Conservation (phyloP, 2,888 invertebrate genomes). For the Ormyrus pomaceus region DNA sequence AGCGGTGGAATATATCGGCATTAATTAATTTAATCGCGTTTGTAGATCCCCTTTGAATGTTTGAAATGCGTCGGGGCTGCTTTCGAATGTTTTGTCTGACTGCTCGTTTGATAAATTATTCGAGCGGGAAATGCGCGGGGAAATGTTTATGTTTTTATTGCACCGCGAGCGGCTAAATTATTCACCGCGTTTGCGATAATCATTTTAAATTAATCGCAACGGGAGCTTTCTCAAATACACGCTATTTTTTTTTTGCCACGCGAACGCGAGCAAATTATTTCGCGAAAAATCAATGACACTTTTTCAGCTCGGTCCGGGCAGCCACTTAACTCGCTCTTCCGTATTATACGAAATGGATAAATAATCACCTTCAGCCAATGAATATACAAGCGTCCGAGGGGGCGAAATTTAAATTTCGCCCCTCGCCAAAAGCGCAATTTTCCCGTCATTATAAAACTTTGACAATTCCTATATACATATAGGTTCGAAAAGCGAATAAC, state of each 20-base stretch:
- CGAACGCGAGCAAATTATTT: background rate
- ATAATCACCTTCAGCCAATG: constrained; percentile 12
- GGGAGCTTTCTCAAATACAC: no score
- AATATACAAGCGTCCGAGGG: background rate
- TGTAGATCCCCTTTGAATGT: no score
- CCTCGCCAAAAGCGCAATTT: constrained; percentile 20
- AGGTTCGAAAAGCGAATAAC: constrained; percentile 9
- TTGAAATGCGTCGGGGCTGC: no score
- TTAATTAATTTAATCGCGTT: no score
- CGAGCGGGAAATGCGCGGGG: no score
- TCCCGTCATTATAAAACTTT: constrained; percentile 34
- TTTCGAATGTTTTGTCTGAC: no score
- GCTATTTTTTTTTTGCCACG: background rate
- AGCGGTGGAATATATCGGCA: no score
- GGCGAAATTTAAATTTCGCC: constrained; percentile 26
- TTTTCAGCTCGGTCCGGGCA: background rate
- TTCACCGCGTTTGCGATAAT: no score
- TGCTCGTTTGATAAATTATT: no score
- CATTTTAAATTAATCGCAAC: no score
- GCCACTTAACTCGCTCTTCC: background rate
- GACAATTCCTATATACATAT: background rate
- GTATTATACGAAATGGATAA: background rate
- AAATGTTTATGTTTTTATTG: no score
- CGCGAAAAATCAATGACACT: background rate
- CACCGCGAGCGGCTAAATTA: no score